Percentiles rank a stretch among this genome's conserved stretches.
Evolutionary conservation across 2,797 vertebrate species (phyloP).

Genomic region (Thalassophryne amazonica): DNA sequence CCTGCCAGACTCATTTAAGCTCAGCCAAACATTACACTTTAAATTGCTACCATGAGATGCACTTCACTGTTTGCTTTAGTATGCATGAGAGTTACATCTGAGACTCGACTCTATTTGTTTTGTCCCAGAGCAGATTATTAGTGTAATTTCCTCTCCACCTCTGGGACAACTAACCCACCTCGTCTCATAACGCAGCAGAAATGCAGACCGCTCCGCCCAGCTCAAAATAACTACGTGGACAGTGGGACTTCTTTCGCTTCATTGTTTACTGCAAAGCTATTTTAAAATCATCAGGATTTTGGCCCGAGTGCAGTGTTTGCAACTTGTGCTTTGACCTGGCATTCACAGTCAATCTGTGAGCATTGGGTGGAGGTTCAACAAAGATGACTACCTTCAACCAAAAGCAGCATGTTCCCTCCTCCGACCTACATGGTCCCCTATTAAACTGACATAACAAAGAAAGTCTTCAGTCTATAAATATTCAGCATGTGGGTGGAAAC

Average conservation of each 20-base stretch:
- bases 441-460: slow-evolving; percentile 52
- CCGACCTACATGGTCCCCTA: slow-evolving; percentile 43
- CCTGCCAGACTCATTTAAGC: slow-evolving; percentile 15
- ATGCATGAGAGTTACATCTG: slow-evolving; percentile 1
- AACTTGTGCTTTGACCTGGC: slow-evolving; percentile 17
- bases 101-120: slow-evolving; percentile 34
- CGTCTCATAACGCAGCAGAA: slow-evolving; percentile 39
- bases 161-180: slow-evolving; percentile 24
- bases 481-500: slow-evolving; percentile 40
- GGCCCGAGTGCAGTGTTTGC: background rate
- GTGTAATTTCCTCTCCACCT: slow-evolving; percentile 48
- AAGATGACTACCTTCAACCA: slow-evolving; percentile 22
- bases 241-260: background rate
- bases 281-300: background rate
- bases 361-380: slow-evolving; percentile 18
- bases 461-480: slow-evolving; percentile 44
- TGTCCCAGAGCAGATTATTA: slow-evolving; percentile 54
- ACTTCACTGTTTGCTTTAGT: slow-evolving; percentile 24
- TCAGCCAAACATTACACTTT: slow-evolving; percentile 34
- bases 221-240: no score
- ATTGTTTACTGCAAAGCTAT: slow-evolving; percentile 29
- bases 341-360: slow-evolving; percentile 1
- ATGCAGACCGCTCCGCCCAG: no score
- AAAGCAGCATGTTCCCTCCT: slow-evolving; percentile 32
- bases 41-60: slow-evolving; percentile 25